Base-by-base conservation (phyloP, 2,113 vertebrate species). In the Cyanoliseus patagonus region DNA sequence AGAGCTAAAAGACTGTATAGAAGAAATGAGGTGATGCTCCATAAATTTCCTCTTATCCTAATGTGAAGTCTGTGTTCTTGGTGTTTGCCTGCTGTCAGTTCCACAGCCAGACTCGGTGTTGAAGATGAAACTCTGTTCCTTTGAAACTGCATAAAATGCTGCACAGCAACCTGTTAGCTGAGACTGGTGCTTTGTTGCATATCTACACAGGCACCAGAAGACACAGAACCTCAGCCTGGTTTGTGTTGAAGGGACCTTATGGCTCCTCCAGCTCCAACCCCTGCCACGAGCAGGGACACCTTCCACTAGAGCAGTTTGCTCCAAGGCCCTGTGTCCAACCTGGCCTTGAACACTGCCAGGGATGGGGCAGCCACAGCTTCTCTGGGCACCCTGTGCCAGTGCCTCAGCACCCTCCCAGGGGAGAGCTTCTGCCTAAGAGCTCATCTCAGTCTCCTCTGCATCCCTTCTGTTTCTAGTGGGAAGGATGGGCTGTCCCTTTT, bases 31-130 rank as follows among this genome's bases (percentile, higher is more conserved):
- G 5, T 17, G 10, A 62, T 90, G 9, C 20, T 91, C 51, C 13
- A 27, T 2, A 5, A 30, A 3, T 6, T 25, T 67, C 16, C 15
- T 66, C 31, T 52, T 46, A 30, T 9, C 22, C 33, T 31, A 16
- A 13, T 1, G 1, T 15, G 6, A 33, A 37, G 25, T 9, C 31
- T 4, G 0, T 55, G 0, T 10, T 42, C 13, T 17, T 3, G 3
- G n/a, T 42, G 37, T 46, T 73, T 75, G 35, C 24, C 66, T 53
- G 28, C 22, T 22, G 35, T 15, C 2, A 10, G 10, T 28, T 51
- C 55, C 37, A 8, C 42, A 81, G 55, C 27, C 35, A 44, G 59
- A 13, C 7, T 27, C 17, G 2, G 23, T 3, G 53, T 3, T 12
- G 19, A 31, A 83, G n/a, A 51, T 22, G 30, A 33, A 77, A 47